Evolutionary conservation across 2,113 vertebrate genomes (phyloP).

Genomic region (Calidris pugnax): DNA sequence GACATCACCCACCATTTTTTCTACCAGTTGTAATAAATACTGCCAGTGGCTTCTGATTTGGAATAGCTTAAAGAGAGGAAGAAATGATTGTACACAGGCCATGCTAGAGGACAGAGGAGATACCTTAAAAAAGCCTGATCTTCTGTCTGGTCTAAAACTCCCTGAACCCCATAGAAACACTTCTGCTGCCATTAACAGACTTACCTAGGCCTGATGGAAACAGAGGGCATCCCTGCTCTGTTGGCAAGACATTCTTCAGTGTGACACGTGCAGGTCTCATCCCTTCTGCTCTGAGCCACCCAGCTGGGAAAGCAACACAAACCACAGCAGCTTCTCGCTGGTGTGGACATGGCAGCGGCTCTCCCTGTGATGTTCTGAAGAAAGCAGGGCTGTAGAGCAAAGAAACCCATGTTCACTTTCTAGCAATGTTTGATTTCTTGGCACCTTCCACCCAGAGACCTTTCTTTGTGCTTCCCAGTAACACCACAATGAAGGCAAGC

Average conservation of each 20-base stretch:
- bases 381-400: not conserved
- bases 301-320: fast-evolving
- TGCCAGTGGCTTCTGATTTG: not conserved
- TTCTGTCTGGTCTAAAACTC: not conserved
- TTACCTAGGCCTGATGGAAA: not conserved
- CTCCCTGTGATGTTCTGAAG: not conserved
- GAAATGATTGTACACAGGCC: not conserved
- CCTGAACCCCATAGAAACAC: not conserved
- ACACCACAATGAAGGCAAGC: not conserved
- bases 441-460: not conserved
- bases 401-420: not conserved
- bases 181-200: not conserved
- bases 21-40: not conserved
- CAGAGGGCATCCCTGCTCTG: not conserved
- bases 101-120: not conserved
- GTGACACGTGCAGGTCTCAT: fast-evolving
- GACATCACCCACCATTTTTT: not conserved
- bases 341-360: fast-evolving
- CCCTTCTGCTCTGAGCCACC: not conserved
- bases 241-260: not conserved
- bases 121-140: not conserved
- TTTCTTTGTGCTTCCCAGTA: constrained; percentile 9
- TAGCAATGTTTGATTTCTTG: not conserved
- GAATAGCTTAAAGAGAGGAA: not conserved
- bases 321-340: not conserved